Conservation (phyloP, 2,888 invertebrate genomes). For the Agapostemon virescens region DNA sequence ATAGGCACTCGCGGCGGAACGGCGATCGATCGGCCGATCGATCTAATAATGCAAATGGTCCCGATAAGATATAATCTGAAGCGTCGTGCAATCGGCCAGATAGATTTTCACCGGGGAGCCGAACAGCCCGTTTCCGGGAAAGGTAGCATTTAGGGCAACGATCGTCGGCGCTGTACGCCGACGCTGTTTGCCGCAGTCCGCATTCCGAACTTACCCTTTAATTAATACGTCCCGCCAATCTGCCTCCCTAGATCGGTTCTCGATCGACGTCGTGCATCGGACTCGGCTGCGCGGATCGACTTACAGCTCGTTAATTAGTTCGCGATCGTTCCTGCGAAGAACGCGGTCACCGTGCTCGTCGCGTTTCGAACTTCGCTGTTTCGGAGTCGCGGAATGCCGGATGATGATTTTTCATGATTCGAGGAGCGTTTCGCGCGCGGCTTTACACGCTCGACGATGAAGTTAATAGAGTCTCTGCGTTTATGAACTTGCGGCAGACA, state of each 20-base stretch:
- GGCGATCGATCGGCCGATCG: conserved; percentile 3
- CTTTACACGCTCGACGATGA: not conserved
- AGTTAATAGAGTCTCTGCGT: conserved; percentile 53
- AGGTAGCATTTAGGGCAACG: conserved; percentile 64
- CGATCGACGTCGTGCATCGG: conserved; percentile 69
- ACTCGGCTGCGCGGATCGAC: conserved; percentile 68
- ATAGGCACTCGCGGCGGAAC: not conserved
- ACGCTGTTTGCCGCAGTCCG: conserved; percentile 49
- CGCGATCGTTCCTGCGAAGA: conserved; percentile 67
- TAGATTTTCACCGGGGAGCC: conserved; percentile 57
- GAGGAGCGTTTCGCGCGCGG: not conserved
- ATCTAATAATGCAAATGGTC: conserved; percentile 6
- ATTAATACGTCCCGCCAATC: conserved; percentile 71
- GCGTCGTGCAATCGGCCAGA: conserved; percentile 45
- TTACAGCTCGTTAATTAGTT: conserved; percentile 73
- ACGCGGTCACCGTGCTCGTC: too few species aligned
- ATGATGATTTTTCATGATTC: not conserved
- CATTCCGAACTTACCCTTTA: conserved; percentile 69
- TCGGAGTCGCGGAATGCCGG: conserved; percentile 13
- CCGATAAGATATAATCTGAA: conserved; percentile 47
- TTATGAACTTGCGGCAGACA: conserved; percentile 49
- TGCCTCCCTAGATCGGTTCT: conserved; percentile 66
- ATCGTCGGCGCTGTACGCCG: conserved; percentile 42
- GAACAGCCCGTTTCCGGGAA: conserved; percentile 48
- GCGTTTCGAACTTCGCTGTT: too few species aligned